Conservation (phyloP, 2,113 vertebrate genomes). For the Patagioenas fasciata region DNA sequence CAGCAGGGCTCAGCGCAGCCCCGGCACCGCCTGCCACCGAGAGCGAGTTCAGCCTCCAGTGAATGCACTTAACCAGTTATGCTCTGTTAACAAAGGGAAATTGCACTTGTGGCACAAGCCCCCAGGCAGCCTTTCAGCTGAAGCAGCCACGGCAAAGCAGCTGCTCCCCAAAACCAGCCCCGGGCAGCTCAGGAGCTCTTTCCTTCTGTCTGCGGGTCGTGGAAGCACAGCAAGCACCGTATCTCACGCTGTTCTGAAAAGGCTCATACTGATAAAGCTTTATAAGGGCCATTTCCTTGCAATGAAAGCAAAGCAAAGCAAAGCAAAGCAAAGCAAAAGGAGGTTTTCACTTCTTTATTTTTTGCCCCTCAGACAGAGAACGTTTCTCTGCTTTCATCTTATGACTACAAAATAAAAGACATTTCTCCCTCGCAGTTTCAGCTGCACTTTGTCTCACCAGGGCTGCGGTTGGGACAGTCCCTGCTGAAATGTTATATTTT, state of each 20-base stretch:
- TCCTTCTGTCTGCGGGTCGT: neutral
- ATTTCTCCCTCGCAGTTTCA: neutral
- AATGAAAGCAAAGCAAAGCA: no score
- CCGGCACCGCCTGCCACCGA: neutral
- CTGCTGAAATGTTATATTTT: neutral
- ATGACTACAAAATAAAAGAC: neutral
- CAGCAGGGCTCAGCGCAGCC: fast-evolving
- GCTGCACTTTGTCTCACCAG: fast-evolving
- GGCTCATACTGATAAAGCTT: neutral
- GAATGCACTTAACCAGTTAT: neutral
- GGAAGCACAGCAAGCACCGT: neutral
- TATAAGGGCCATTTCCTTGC: neutral
- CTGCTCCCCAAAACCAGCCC: neutral
- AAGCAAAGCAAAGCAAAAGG: neutral
- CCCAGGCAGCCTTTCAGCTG: neutral
- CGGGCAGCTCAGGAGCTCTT: neutral
- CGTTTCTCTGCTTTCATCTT: neutral
- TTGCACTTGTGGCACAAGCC: neutral
- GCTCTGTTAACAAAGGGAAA: neutral
- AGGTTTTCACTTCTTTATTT: neutral
- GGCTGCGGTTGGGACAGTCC: neutral
- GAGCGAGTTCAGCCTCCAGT: neutral
- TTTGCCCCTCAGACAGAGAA: neutral
- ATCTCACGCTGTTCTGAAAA: neutral
- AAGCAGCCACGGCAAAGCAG: neutral